Base-by-base conservation (phyloP, 2,113 vertebrate species). In the Rissa tridactyla region DNA sequence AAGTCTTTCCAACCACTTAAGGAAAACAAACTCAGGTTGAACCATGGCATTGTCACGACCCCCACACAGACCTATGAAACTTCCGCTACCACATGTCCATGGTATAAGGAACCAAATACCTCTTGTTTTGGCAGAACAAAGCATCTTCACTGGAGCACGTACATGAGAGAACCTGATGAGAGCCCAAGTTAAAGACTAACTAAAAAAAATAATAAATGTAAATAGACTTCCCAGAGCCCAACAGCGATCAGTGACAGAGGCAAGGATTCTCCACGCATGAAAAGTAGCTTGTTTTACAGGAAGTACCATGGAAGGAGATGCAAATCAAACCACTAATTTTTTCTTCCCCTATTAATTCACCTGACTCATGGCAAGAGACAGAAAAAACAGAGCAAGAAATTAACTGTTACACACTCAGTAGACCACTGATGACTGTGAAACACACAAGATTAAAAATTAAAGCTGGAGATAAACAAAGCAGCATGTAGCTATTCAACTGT, bases 41-140 rank as follows among this genome's bases (percentile, higher is more conserved):
- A 32, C 8, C 1, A 1, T 4, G 58, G 17, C 47, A 30, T 23
- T 25, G 11, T 25, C 38, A 49, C 0, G 0, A 49, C 21, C 23
- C 27, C 44, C 38, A 29, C 1, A 2, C 6, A 65, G 32, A 60
- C 9, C 9, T 40, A 11, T 5, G 47, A 52, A 60, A 68, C 10
- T 61, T 57, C 60, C 65, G 40, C 29, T 54, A 60, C 34, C 15
- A 26, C 1, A 0, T 11, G 10, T 21, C 32, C 13, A 5, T 5
- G 6, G 34, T 46, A 51, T 26, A 71, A 96, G 62, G 30, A 64
- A 30, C 1, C 10, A 79, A 27, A 27, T 36, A 30, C 6, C 20
- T 17, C 25, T 68, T 76, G 15, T 20, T 66, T 62, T 32, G 38
- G 27, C 55, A 78, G 18, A 81, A 62, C 5, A 79, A 60, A 92